A percentile compares a stretch with the other conserved stretches of the same genome.
phyloP scores from a whole-genome alignment of 2,113 vertebrate genomes.

The Nyctibius bracteatus region DNA sequence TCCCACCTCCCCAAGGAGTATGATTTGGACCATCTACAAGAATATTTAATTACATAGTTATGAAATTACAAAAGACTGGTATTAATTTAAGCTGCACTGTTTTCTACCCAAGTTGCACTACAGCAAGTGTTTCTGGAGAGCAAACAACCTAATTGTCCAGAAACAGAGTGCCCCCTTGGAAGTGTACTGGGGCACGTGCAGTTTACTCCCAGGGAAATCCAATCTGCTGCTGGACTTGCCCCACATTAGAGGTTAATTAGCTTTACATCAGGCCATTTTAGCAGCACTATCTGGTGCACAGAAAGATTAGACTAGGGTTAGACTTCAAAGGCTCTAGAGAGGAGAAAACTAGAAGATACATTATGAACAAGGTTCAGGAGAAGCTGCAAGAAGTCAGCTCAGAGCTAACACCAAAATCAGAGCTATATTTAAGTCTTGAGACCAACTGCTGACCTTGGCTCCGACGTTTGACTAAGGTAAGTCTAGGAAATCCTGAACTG shows the following conservation, averaged over 20 bases:
- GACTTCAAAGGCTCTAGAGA: background rate
- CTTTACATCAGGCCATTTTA: background rate
- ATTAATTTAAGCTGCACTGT: background rate
- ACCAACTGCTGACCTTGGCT: background rate
- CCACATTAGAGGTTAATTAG: background rate
- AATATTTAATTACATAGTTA: background rate
- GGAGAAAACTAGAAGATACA: background rate
- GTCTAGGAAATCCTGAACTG: background rate
- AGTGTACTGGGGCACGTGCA: fast-evolving
- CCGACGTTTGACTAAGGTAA: background rate
- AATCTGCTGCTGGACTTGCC: background rate
- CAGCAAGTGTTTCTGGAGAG: background rate
- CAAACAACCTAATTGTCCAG: fast-evolving
- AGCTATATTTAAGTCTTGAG: background rate
- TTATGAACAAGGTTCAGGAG: background rate
- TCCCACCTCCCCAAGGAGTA: background rate
- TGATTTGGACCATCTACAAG: background rate
- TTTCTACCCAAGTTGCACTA: background rate
- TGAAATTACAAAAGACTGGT: background rate
- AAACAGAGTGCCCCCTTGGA: background rate
- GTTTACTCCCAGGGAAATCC: background rate
- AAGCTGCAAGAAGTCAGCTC: background rate
- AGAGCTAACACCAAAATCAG: background rate
- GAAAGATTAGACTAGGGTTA: background rate
- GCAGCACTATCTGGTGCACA: background rate